Conservation (phyloP, 30 jellyfish, hydroid and myxozoan species). For the Turritopsis dohrnii region DNA sequence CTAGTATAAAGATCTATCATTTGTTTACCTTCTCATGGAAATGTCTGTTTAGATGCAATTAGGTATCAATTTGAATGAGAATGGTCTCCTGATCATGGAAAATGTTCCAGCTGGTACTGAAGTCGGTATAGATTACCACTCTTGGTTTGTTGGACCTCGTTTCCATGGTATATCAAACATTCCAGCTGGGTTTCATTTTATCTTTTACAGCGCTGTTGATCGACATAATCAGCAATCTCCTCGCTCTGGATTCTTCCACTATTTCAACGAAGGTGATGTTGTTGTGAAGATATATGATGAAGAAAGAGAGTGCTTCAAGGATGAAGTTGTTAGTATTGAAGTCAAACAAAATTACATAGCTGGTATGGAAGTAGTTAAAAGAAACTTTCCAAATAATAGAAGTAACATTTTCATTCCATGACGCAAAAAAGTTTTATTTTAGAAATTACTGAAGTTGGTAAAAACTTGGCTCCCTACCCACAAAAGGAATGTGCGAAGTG, state of each 20-base stretch:
- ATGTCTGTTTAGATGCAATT: constrained; percentile 15
- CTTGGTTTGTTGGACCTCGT: constrained; percentile 81
- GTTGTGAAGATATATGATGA: constrained; percentile 13
- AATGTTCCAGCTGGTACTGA: constrained; percentile 68
- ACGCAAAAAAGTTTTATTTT: neutral
- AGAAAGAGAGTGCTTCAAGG: constrained; percentile 18
- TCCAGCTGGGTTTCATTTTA: constrained; percentile 84
- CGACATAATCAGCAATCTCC: constrained; percentile 46
- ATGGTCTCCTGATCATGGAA: constrained; percentile 41
- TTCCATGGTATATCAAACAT: constrained; percentile 62
- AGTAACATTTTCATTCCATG: neutral
- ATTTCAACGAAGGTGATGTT: constrained; percentile 29
- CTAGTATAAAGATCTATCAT: too few species aligned
- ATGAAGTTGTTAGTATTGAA: constrained; percentile 1
- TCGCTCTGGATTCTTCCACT: constrained; percentile 64
- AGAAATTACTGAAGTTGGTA: constrained; percentile 36
- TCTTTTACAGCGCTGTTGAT: constrained; percentile 57
- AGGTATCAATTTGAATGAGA: constrained; percentile 2
- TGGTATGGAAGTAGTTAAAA: neutral
- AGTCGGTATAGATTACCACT: constrained; percentile 81
- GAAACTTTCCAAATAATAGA: neutral
- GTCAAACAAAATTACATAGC: constrained; percentile 10
- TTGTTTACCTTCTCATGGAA: neutral
- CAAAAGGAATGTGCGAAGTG: constrained; percentile 50
- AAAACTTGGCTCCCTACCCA: constrained; percentile 71